Conservation (phyloP, 2,888 invertebrate species). For the Cerastis rubricosa region DNA sequence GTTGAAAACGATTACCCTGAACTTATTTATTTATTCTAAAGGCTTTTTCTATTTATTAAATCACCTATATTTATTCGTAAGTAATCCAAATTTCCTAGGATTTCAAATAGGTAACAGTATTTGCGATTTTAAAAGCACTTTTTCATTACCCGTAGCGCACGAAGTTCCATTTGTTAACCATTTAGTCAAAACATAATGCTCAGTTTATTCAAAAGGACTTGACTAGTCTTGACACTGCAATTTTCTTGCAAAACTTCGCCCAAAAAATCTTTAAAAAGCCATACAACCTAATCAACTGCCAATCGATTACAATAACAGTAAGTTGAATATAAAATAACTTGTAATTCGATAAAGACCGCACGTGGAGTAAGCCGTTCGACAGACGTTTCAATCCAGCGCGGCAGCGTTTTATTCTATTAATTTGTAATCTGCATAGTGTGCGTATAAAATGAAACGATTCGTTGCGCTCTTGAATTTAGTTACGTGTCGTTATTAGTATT, state of each 20-base stretch:
- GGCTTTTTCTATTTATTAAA: neutral
- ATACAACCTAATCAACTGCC: neutral
- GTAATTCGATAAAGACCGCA: constrained; percentile 48
- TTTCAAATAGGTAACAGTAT: neutral
- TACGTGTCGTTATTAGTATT: constrained; percentile 85
- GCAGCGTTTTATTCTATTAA: constrained; percentile 71
- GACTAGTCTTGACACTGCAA: neutral
- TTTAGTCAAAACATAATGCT: neutral
- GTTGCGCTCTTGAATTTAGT: constrained; percentile 84
- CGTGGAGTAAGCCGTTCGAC: constrained; percentile 61
- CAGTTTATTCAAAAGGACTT: neutral
- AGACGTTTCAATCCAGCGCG: constrained; percentile 67
- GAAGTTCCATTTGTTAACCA: neutral
- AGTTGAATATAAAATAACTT: constrained; percentile 14
- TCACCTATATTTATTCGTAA: neutral
- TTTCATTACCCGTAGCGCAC: neutral
- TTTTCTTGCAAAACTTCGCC: neutral
- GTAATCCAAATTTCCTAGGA: neutral
- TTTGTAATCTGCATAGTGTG: constrained; percentile 68
- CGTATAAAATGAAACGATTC: constrained; percentile 82
- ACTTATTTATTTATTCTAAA: neutral
- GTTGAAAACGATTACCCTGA: neutral
- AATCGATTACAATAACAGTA: constrained; percentile 26
- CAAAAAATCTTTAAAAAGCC: neutral
- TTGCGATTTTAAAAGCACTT: neutral